Evolutionary conservation across 1,140 invertebrate species (phyloP).

Genomic region (Musca domestica): DNA sequence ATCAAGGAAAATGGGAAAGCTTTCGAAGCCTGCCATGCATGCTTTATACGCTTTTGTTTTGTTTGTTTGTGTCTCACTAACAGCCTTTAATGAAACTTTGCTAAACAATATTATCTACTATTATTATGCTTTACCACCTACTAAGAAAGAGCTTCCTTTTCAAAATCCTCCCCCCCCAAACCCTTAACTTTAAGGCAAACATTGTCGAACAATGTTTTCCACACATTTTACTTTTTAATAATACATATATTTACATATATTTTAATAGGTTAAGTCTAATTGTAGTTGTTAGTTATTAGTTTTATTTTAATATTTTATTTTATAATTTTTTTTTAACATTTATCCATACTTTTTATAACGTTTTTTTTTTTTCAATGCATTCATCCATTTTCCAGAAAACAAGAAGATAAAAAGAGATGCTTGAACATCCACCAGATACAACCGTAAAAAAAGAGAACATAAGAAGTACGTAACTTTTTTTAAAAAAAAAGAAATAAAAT

Average conservation of each 20-base stretch:
- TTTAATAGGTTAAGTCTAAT: background rate
- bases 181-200: background rate
- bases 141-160: slow-evolving; percentile 5
- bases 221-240: background rate
- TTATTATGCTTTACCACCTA: background rate
- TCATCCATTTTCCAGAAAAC: too few relatives aligned
- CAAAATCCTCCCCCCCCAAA: background rate
- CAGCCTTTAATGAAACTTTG: background rate
- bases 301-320: slow-evolving; percentile 2
- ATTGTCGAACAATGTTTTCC: slow-evolving; percentile 15
- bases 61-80: too few relatives aligned
- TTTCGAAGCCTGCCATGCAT: slow-evolving; percentile 19
- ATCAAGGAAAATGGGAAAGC: background rate
- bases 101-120: background rate
- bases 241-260: background rate
- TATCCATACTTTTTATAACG: slow-evolving; percentile 6
- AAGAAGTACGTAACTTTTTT: too few relatives aligned
- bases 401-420: too few relatives aligned
- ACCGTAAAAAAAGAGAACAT: too few relatives aligned
- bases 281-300: slow-evolving; percentile 2
- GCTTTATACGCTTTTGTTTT: background rate
- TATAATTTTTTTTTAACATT: slow-evolving; percentile 1
- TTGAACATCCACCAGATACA: too few relatives aligned
- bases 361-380: background rate
- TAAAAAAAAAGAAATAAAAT: too few relatives aligned